Conservation (phyloP, 2,113 vertebrate species). For the Rhipidura dahli region DNA sequence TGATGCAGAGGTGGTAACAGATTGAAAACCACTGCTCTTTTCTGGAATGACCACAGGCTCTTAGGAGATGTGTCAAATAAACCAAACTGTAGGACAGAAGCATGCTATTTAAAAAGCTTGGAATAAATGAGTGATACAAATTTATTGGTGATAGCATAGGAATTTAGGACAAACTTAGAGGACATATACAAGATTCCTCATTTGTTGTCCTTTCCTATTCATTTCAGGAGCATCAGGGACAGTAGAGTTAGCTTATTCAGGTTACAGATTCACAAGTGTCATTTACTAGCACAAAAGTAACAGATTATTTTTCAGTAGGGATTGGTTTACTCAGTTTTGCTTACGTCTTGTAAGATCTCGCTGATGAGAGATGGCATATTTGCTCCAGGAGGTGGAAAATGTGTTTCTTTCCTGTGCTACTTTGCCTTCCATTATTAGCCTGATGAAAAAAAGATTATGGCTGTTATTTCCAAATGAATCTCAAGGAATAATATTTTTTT, state of each 20-base stretch:
- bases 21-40: background rate
- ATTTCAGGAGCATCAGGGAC: background rate
- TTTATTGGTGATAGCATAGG: background rate
- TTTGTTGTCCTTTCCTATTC: background rate
- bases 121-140: background rate
- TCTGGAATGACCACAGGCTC: background rate
- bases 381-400: background rate
- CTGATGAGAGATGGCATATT: background rate
- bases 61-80: background rate
- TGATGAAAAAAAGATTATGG: background rate
- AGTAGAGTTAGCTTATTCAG: background rate
- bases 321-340: background rate
- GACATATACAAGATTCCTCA: background rate
- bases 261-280: background rate
- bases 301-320: background rate
- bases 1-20: background rate
- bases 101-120: background rate
- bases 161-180: background rate
- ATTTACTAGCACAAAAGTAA: background rate
- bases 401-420: background rate
- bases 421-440: background rate
- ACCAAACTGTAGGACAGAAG: background rate
- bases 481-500: background rate
- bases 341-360: background rate
- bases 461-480: background rate